Base-by-base conservation (phyloP, 2,797 vertebrate genomes). In the Tapera naevia region DNA sequence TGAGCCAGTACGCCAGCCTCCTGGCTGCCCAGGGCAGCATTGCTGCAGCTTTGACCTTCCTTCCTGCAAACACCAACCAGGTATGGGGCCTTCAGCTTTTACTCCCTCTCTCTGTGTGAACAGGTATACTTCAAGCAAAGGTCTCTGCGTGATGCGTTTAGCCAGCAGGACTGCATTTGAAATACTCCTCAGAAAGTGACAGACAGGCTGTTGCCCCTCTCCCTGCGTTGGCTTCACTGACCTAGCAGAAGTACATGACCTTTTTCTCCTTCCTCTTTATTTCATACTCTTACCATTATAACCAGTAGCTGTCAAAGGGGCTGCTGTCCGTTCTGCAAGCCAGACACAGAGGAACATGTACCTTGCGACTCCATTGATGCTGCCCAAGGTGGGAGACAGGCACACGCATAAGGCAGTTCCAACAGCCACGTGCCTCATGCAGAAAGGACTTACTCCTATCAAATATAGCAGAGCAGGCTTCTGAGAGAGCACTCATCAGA, bases 1-100 rank as follows among this genome's bases (percentile, higher is more conserved):
- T 99, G 99, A 99, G 98, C 93, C 99, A 98, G 74, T 99, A 99
- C 13, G 99, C 99, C 90, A 97, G 73, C 91, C 96, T 99, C 57
- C 97, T 99, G 97, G 99, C 99, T 53, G 98, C 99, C 8, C 99
- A 99, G 96, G 99, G 99, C 79, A 99, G 98, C 70, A 98, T 99
- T 94, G 97, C 98, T 82, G 99, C 99, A 4, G 99, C 99, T 80
- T 97, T 99, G 94, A 97, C 98, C 33, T 99, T 99, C 97, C 98
- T 99, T 86, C 99, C 99, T 17, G 98, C 97, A 22, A 98, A 98
- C 97, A 98, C 98, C 87, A 98, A 97, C 89, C 99, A 99, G 98
- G 99, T 99, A 93, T 25, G 22, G 35, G 5, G 10, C 43, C 35
- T 78, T 51, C 14, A 6, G n/a, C 17, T 30, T 41, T 28, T 13